Percentiles rank a stretch among this genome's conserved stretches.
Evolutionary conservation across 2,888 invertebrate genomes (phyloP).

Genomic region (Clitarchus hookeri): DNA sequence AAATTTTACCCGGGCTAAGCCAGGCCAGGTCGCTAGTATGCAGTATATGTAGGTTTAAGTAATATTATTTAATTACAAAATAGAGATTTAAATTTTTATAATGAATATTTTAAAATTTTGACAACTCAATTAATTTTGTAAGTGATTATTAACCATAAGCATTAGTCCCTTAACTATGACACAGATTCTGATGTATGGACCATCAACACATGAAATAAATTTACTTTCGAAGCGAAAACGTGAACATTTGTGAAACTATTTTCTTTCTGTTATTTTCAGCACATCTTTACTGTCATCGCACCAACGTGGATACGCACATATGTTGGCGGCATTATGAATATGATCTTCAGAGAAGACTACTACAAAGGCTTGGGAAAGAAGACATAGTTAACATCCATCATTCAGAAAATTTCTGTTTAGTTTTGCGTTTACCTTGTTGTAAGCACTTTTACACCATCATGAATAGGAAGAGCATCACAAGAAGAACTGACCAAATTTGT

Average conservation of each 20-base stretch:
- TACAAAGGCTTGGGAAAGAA: conserved; percentile 48
- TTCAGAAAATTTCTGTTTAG: not conserved
- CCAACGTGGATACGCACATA: conserved; percentile 69
- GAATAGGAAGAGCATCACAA: no score
- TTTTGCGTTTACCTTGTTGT: not conserved
- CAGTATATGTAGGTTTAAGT: no score
- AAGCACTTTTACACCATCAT: no score
- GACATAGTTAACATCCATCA: not conserved
- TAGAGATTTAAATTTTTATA: no score
- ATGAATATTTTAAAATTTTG: no score
- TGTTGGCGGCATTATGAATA: conserved; percentile 64
- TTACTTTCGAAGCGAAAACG: not conserved
- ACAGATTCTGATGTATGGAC: not conserved
- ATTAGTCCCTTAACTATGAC: no score
- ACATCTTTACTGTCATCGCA: conserved; percentile 61
- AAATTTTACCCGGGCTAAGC: no score
- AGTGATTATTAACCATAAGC: no score
- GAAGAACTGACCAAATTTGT: no score
- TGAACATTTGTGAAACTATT: not conserved
- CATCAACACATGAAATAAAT: not conserved
- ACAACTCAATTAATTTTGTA: no score
- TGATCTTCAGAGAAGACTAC: conserved; percentile 66
- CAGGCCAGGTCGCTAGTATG: no score
- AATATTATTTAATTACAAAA: no score
- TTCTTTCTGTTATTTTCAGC: conserved; percentile 49